Percentiles rank a stretch among this genome's conserved stretches.
Conservation (phyloP, 2,113 vertebrate genomes). For the Poicephalus meyeri region DNA sequence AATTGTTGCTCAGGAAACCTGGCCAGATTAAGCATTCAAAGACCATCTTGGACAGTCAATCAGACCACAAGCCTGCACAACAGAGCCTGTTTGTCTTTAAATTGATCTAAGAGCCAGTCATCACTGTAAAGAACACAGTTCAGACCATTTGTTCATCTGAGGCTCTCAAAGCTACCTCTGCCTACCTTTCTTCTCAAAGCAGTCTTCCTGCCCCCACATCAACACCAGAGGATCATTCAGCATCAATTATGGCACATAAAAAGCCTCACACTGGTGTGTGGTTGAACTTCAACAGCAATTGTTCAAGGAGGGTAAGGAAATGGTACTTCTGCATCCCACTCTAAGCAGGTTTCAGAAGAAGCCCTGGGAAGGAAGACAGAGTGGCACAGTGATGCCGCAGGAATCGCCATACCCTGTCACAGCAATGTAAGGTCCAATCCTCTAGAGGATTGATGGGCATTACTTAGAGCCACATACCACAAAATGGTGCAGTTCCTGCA, state of each 20-base stretch:
- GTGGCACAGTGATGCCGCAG: accelerated
- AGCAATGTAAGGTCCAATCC: not conserved
- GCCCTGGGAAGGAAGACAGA: not conserved
- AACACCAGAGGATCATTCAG: accelerated
- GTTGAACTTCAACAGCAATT: not conserved
- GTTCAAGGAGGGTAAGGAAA: not conserved
- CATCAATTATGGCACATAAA: accelerated
- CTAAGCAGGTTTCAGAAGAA: not conserved
- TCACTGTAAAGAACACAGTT: not conserved
- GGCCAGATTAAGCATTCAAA: not conserved
- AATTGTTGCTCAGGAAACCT: not conserved
- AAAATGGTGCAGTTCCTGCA: not conserved
- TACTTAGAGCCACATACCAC: not conserved
- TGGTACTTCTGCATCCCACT: not conserved
- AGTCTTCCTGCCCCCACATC: not conserved
- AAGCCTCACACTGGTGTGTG: not conserved
- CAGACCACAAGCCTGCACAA: not conserved
- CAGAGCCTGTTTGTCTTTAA: not conserved
- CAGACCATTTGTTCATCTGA: not conserved
- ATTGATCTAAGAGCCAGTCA: not conserved
- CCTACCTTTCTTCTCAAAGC: not conserved
- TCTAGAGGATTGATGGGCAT: not conserved
- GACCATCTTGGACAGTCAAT: not conserved
- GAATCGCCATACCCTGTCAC: not conserved
- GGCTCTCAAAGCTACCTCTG: not conserved